Conservation (phyloP, 2,113 vertebrate genomes). For the Morone saxatilis region DNA sequence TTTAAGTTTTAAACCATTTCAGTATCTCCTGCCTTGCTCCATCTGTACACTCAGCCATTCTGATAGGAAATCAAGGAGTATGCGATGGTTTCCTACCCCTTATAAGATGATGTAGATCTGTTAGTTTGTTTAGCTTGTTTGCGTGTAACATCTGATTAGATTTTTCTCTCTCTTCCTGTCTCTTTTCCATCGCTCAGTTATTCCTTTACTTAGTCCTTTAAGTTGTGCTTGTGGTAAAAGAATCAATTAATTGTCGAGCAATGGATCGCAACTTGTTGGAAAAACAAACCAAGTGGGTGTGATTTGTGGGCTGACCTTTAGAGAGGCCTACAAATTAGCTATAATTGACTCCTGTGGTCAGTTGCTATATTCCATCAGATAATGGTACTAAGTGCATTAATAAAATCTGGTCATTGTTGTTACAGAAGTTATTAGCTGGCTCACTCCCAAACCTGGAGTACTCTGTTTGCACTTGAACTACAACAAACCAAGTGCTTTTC, state of each 20-base stretch:
- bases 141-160: background rate
- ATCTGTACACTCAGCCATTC: background rate
- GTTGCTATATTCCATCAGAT: background rate
- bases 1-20: slow-evolving; percentile 1
- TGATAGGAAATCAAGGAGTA: background rate
- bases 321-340: background rate
- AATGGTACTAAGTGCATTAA: background rate
- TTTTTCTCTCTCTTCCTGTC: background rate
- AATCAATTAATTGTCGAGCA: background rate
- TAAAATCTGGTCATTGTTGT: background rate
- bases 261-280: background rate
- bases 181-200: no score
- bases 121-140: background rate
- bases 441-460: background rate
- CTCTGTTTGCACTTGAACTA: background rate
- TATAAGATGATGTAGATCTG: background rate
- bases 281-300: background rate
- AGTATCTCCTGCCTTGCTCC: background rate
- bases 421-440: background rate
- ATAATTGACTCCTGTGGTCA: background rate
- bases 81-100: background rate
- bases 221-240: background rate
- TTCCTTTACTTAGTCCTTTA: background rate
- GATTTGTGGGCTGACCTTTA: slow-evolving; percentile 3
- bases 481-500: background rate